phyloP scores from a whole-genome alignment of 2,797 vertebrate species.

The Pteropus rufus region DNA sequence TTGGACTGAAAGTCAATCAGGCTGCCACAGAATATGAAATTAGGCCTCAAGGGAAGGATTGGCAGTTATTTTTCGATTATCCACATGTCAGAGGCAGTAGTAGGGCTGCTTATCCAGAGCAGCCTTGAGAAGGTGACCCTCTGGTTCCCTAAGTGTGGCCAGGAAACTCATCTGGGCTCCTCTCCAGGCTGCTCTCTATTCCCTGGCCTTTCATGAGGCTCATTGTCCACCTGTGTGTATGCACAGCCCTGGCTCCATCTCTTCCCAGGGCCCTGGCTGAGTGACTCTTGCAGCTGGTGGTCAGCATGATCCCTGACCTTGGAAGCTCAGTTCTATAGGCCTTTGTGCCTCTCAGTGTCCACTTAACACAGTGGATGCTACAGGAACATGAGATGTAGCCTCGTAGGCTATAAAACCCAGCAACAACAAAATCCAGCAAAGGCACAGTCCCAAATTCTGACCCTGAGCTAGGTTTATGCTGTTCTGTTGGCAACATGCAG shows the following conservation, averaged over 20 bases:
- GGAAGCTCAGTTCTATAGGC: not conserved
- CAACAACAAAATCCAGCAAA: not conserved
- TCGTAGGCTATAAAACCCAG: not conserved
- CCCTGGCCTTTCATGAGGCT: not conserved
- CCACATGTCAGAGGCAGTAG: not conserved
- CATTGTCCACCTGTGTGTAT: not conserved
- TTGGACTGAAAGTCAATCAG: conserved; percentile 26
- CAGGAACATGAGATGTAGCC: not conserved
- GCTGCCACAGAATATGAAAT: conserved; percentile 14
- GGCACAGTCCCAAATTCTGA: not conserved
- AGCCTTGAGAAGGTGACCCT: not conserved
- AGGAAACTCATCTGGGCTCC: not conserved
- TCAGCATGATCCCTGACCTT: not conserved
- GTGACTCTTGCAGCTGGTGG: not conserved
- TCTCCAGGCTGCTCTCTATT: not conserved
- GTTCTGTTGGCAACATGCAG: not conserved
- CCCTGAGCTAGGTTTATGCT: not conserved
- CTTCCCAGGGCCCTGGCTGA: not conserved
- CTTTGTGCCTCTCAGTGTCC: not conserved
- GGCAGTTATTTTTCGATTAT: not conserved
- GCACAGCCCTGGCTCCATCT: not conserved
- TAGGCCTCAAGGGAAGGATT: not conserved
- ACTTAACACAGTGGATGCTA: accelerated
- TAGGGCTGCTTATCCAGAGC: not conserved
- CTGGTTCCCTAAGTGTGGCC: not conserved